Evolutionary conservation across 2,888 invertebrate genomes (phyloP), one percentile per base, ranked within the genome.

Genomic region (Lasioglossum lativentre): DNA sequence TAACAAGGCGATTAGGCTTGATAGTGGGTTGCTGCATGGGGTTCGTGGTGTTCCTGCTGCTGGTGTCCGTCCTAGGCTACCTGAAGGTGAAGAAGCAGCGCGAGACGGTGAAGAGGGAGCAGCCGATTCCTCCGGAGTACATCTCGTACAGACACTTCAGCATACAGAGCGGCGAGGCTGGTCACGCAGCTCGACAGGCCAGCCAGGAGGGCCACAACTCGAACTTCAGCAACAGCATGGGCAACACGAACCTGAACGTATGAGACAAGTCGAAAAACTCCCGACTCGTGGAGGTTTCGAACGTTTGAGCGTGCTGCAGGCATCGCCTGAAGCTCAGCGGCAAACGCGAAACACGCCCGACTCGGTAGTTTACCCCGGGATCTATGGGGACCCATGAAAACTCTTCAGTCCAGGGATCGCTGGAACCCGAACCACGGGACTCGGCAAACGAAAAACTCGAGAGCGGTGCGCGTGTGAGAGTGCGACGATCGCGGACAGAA

Each of bases 11-110:
- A 89, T 96, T 98, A 81, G 98, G 98, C 47, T 96, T 98, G 89
- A 98, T 98, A 91, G 97, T 98, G 80, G 98, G 98, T 77, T 97
- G 98, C 94, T 98, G 97, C 93, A 97, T 98, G 96, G 98, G 98
- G 78, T 97, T 98, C 93, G 96, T 98, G 86, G 98, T 98, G 75
- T 98, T 98, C 94, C 96, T 98, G 78, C 97, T 98, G 42, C 96
- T 98, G 92, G 97, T 98, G 80, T 97, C 98, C n/a, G 97, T 97
- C 72, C 96, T 98, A 88, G 98, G 98, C 42, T 98, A 98, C 94
- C 96, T 98, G 87, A 98, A 98, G 95, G 96, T 98, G 87, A 97
- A 98, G 95, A 98, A 98, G 95, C 97, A 98, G 93, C 96, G 98
- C 88, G 97, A 97, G 87, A 97, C 97, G 40, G 96, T 97, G 14